Percentiles rank a stretch among this genome's conserved stretches.
Evolutionary conservation across 1,140 invertebrate genomes (phyloP).

Genomic region (Drosophila pallidifrons): DNA sequence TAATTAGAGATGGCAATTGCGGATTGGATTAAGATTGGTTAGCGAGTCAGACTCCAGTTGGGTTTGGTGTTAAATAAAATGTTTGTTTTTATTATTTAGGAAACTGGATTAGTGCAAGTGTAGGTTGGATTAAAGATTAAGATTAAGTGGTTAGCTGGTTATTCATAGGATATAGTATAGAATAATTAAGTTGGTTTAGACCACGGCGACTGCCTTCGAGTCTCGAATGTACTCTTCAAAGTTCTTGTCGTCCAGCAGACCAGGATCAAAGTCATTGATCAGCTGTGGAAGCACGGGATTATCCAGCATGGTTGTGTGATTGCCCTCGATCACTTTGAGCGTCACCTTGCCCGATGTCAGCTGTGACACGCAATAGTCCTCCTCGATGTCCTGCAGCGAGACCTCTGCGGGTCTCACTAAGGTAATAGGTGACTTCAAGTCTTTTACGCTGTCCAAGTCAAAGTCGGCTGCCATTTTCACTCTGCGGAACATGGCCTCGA

Average conservation of each 20-base stretch:
- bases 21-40: too few species aligned
- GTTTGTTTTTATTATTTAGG: slow-evolving; percentile 2
- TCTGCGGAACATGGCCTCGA: slow-evolving; percentile 86
- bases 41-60: too few species aligned
- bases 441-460: slow-evolving; percentile 78
- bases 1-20: too few species aligned
- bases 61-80: slow-evolving; percentile 7
- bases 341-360: slow-evolving; percentile 85
- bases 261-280: slow-evolving; percentile 86
- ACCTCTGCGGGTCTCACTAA: slow-evolving; percentile 88
- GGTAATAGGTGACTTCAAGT: slow-evolving; percentile 87
- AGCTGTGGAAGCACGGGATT: slow-evolving; percentile 87
- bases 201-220: slow-evolving; percentile 57
- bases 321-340: slow-evolving; percentile 88
- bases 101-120: slow-evolving; percentile 12
- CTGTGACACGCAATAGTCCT: slow-evolving; percentile 89
- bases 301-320: slow-evolving; percentile 89
- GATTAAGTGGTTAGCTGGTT: slow-evolving; percentile 1
- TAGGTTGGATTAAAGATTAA: slow-evolving; percentile 20
- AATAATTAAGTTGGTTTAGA: slow-evolving; percentile 32
- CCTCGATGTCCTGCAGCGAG: slow-evolving; percentile 85
- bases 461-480: slow-evolving; percentile 86
- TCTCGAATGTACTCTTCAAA: slow-evolving; percentile 77
- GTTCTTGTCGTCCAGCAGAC: slow-evolving; percentile 72
- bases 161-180: slow-evolving; percentile 1